These are phyloP conservation scores for Thalassoma bifasciatum DNA, from an alignment of 2,113 vertebrate genomes.

Conservation along the genomic window DNA sequence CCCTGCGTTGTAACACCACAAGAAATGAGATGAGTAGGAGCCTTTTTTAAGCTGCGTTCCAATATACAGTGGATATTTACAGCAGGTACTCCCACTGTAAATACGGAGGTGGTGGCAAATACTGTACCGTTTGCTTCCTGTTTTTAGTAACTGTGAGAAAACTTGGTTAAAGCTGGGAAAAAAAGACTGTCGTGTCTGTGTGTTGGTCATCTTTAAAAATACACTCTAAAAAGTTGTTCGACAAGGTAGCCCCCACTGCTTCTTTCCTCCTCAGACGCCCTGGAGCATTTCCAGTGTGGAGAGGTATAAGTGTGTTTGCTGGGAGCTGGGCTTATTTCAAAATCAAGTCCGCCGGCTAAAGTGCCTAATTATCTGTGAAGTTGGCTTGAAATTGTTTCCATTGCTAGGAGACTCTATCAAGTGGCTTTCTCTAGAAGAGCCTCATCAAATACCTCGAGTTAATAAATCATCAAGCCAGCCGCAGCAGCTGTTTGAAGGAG, in stretches of 20 bases:
- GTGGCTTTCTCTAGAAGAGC: slow-evolving; percentile 66
- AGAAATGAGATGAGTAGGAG: background rate
- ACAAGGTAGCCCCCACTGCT: background rate
- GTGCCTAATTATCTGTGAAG: slow-evolving; percentile 83
- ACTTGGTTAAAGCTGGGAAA: background rate
- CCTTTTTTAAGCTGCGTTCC: background rate
- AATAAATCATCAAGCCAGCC: slow-evolving; percentile 77
- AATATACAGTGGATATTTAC: slow-evolving; percentile 4
- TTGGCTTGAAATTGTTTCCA: slow-evolving; percentile 80
- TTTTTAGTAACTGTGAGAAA: background rate
- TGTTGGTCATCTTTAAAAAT: slow-evolving; percentile 15
- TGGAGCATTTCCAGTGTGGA: slow-evolving; percentile 17
- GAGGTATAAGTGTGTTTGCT: slow-evolving; percentile 47
- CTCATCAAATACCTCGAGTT: slow-evolving; percentile 75
- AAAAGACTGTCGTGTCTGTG: background rate
- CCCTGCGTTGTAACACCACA: background rate
- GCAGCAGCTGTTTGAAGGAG: slow-evolving; percentile 33
- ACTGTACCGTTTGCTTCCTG: background rate
- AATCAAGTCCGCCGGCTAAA: slow-evolving; percentile 75
- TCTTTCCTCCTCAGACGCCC: background rate
- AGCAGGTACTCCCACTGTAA: slow-evolving; percentile 9
- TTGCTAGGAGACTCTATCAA: slow-evolving; percentile 73
- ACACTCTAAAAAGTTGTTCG: slow-evolving; percentile 22
- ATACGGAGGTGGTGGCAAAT: background rate
- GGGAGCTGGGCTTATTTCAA: slow-evolving; percentile 61